Conservation (phyloP, 1,140 invertebrate species). For the Cydia pomonella region DNA sequence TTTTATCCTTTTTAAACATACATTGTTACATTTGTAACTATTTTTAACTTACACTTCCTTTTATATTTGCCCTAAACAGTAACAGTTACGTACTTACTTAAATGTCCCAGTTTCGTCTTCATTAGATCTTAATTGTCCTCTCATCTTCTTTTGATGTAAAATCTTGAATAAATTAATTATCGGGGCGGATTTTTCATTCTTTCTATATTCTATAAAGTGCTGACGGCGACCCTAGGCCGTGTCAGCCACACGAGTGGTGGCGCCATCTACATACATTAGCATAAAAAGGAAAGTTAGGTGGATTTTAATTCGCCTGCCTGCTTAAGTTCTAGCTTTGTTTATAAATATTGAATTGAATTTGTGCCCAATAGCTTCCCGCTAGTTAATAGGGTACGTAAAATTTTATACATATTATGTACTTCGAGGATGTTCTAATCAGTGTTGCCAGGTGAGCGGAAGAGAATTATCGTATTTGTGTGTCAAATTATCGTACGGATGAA, state of each 20-base stretch:
- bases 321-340: constrained; percentile 20
- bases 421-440: no score
- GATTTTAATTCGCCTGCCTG: constrained; percentile 40
- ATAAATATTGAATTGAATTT: constrained; percentile 11
- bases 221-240: constrained; percentile 48
- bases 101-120: no score
- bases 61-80: no score
- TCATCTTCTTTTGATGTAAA: neutral
- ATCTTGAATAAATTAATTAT: constrained; percentile 18
- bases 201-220: constrained; percentile 13
- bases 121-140: neutral
- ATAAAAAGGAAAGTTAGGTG: constrained; percentile 53
- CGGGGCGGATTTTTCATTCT: constrained; percentile 21
- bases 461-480: no score
- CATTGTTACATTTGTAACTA: no score
- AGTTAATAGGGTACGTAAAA: neutral
- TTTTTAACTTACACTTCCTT: no score
- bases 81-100: no score
- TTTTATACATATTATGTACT: no score
- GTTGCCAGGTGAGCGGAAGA: no score
- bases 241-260: constrained; percentile 51
- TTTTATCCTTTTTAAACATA: no score
- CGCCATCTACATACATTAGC: constrained; percentile 59
- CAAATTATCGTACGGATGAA: no score
- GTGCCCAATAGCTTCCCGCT: neutral